A percentile compares a stretch with the other conserved stretches of the same genome.
Evolutionary conservation across 2,888 invertebrate genomes (phyloP).

Genomic region (Campoletis raptor): DNA sequence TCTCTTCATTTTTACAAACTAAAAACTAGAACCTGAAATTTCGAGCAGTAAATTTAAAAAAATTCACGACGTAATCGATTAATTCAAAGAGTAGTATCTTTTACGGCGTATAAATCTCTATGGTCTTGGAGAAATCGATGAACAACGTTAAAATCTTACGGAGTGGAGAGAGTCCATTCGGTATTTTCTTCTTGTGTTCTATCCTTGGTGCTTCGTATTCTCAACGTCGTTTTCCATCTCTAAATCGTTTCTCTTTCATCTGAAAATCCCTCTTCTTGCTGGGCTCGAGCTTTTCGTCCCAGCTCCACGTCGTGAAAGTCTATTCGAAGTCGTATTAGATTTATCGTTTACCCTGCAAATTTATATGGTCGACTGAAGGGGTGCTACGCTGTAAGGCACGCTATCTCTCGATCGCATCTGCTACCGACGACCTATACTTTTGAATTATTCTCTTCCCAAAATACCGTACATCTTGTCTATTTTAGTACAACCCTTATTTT

Average conservation of each 20-base stretch:
- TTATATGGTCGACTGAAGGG: slow-evolving; percentile 55
- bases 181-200: slow-evolving; percentile 10
- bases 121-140: slow-evolving; percentile 45
- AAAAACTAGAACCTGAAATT: no score
- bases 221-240: slow-evolving; percentile 41
- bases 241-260: slow-evolving; percentile 47
- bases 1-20: no score
- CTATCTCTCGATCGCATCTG: slow-evolving; percentile 55
- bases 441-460: slow-evolving; percentile 60
- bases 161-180: background rate
- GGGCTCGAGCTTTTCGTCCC: slow-evolving; percentile 28
- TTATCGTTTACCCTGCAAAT: slow-evolving; percentile 61
- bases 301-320: slow-evolving; percentile 29
- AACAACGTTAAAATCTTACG: slow-evolving; percentile 33
- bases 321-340: slow-evolving; percentile 60
- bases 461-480: slow-evolving; percentile 22
- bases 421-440: slow-evolving; percentile 63
- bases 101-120: slow-evolving; percentile 1
- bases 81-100: background rate
- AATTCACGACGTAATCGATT: background rate
- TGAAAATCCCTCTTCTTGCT: slow-evolving; percentile 18
- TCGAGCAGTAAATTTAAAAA: background rate
- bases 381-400: slow-evolving; percentile 18
- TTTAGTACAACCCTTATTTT: background rate
- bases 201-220: slow-evolving; percentile 6